Evolutionary conservation across 2,888 invertebrate species (phyloP), one percentile per base, ranked within the genome.

Genomic region (Hirtodrosophila confusa): DNA sequence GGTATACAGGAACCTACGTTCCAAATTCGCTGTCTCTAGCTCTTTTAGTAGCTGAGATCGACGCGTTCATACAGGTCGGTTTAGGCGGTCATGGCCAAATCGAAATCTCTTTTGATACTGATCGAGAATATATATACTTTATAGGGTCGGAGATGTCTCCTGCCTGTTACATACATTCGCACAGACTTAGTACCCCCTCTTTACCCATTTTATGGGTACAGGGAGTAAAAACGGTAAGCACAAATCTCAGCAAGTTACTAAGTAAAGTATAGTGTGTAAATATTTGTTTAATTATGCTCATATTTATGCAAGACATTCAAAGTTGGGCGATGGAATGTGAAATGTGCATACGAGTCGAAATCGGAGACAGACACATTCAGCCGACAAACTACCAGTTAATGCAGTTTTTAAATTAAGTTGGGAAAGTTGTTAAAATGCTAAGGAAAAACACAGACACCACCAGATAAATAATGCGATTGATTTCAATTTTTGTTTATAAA

Each of bases 241-340:
- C 55, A 50, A 71, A 73, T 56, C 72, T 62, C 77, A 67, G 73
- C 57, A 47, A 72, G 77, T 67, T 61, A 77, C 77, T 73, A 64
- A 61, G 65, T 72, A 82, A 75, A 27, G 69, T 65, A 82, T 85
- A 85, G 69, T 87, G 83, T 58, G 83, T 86, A 86, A 82, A 82
- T 82, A 85, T 82, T 82, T 82, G 54, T 76, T 82, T 82, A 87
- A 82, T 82, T 87, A 82, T 87, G 86, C 83, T 82, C 71, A 86
- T 86, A 78, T 86, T 86, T 71, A 75, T 86, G 82, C 71, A 65
- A 71, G 65, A 60, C 75, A 73, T 74, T 63, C 82, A 57, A 67
- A 70, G 61, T 43, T 57, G 35, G 60, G 64, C 49, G 60, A 40
- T 45, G 78, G 77, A 77, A 77, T 80, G 78, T 69, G 64, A 44